Percentiles rank a stretch among this genome's conserved stretches.
phyloP scores from a whole-genome alignment of 2,113 vertebrate species.

The Tympanuchus pallidicinctus region DNA sequence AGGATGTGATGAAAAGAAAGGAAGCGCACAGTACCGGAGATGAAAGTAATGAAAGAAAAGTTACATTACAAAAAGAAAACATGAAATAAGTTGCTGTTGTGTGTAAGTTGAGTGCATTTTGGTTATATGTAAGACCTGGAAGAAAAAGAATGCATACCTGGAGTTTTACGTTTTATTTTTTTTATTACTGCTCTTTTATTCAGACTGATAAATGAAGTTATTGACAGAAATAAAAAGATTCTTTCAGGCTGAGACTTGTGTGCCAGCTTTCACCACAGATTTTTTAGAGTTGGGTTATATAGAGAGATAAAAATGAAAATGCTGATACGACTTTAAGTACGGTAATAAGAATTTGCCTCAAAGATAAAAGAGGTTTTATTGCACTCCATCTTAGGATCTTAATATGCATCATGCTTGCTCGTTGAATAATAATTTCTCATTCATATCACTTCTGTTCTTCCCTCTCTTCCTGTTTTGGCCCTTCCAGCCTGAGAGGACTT shows the following conservation, averaged over 20 bases:
- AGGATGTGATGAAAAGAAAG: not conserved
- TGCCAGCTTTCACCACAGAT: conserved; percentile 2
- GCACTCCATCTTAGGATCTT: not conserved
- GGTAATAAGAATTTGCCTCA: conserved; percentile 45
- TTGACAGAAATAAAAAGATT: conserved; percentile 2
- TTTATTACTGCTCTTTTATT: not conserved
- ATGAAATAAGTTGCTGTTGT: not conserved
- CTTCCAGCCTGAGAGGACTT: not conserved
- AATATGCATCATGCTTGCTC: accelerated
- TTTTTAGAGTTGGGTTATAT: conserved; percentile 58
- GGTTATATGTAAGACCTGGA: not conserved
- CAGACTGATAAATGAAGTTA: not conserved
- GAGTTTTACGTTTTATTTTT: not conserved
- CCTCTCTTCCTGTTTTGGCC: not conserved
- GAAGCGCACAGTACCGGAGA: not conserved
- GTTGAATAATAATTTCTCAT: conserved; percentile 8
- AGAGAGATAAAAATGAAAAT: conserved; percentile 71
- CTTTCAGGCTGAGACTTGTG: not conserved
- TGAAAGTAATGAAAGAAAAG: not conserved
- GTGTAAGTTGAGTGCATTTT: not conserved
- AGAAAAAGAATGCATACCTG: not conserved
- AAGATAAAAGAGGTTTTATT: conserved; percentile 59
- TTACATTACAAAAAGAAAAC: not conserved
- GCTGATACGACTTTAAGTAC: conserved; percentile 58
- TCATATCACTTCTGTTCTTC: not conserved